These are phyloP conservation scores for Coleophora flavipennella DNA, from an alignment of 2,888 invertebrate species.

Conservation along the genomic window DNA sequence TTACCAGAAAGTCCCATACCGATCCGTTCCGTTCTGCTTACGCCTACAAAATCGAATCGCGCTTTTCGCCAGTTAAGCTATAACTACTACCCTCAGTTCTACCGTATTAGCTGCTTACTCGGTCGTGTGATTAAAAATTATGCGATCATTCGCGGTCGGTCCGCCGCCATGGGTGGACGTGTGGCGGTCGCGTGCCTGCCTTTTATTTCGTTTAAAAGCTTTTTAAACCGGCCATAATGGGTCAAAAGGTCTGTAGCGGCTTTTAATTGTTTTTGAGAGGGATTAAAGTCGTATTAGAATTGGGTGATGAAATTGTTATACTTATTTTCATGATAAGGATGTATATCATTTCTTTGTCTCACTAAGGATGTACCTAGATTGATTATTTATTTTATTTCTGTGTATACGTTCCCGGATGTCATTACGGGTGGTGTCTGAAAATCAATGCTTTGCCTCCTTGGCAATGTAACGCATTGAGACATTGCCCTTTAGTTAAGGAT, in stretches of 20 bases:
- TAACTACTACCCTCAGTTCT: slow-evolving; percentile 43
- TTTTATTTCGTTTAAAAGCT: slow-evolving; percentile 46
- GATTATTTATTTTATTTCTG: no score
- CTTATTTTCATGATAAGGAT: background rate
- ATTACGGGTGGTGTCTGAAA: no score
- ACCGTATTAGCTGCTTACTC: slow-evolving; percentile 68
- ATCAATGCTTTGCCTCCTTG: no score
- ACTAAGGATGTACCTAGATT: no score
- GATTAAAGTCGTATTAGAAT: slow-evolving; percentile 6
- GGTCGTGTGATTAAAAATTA: slow-evolving; percentile 71
- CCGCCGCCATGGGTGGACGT: slow-evolving; percentile 32
- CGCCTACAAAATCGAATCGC: slow-evolving; percentile 18
- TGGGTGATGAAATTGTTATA: background rate
- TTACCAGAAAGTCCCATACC: no score
- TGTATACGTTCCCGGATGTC: no score
- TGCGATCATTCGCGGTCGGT: slow-evolving; percentile 36
- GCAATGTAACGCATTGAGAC: no score
- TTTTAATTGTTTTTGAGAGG: slow-evolving; percentile 19
- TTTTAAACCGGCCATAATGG: slow-evolving; percentile 52
- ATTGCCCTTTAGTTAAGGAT: no score
- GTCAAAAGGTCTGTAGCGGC: slow-evolving; percentile 21
- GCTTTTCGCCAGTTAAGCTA: slow-evolving; percentile 19
- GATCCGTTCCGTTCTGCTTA: slow-evolving; percentile 23
- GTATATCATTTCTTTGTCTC: no score
- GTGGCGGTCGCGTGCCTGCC: slow-evolving; percentile 38